Base-by-base conservation (phyloP, 2,113 vertebrate species). In the Gracilinanus agilis region DNA sequence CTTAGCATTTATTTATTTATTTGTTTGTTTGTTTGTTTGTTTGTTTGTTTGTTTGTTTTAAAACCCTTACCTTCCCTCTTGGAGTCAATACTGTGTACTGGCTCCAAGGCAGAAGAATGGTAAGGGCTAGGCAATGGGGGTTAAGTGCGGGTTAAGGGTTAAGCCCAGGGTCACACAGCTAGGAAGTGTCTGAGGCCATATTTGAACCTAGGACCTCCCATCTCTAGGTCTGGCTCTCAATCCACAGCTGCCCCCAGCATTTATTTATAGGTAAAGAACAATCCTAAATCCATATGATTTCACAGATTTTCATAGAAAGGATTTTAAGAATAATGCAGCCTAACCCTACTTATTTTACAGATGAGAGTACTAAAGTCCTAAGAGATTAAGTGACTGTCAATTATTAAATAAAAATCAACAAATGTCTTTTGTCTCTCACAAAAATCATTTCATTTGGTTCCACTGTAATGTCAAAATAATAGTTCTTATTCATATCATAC, bases 361-460 rank as follows among this genome's bases (percentile, higher is more conserved):
- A 34, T 29, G 29, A 67, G 58, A 29, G 34, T 34, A 34, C 3
- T 34, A 11, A 34, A 9, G 27, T 5, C 58, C 27, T 27, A 61
- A 67, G 29, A 67, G 3, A 23, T 67, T 67, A 67, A 67, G 29
- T 67, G 29, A 75, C 16, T 75, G 67, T 40, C 67, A n/a, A 75
- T 75, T 75, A 40, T 21, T n/a, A 40, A 49, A 49, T 49, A 49
- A 49, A 75, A 13, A 83, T 55, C 9, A 5, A 91, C 44, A 56
- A 89, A 44, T 58, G 44, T 93, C 90, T 56, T 49, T 96, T 94
- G 54, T 93, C 44, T 24, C 12, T 83, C 55, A 61, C 3, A 11
- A 55, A 90, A 94, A 90, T 40, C 44, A 93, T 93, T 75, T 95
- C 44, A 53, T 58, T 91, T 93, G 44, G 56, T 29, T 92, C 56